Conservation (phyloP, 2,888 invertebrate genomes). For the Oeneis ivallda region DNA sequence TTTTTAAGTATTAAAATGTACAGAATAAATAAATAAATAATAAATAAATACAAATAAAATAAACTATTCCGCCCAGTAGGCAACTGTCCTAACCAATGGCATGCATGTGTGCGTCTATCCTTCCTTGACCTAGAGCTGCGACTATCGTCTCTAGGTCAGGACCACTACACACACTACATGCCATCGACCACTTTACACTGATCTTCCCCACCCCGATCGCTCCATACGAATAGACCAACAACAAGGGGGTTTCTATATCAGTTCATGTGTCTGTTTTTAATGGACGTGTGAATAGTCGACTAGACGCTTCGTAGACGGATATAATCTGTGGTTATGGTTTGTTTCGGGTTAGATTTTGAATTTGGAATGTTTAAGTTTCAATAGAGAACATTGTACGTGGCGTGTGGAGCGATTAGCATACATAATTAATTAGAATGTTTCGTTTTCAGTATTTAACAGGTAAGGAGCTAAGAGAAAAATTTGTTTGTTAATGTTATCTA, state of each 20-base stretch:
- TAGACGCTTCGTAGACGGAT: constrained; percentile 74
- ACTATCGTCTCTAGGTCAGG: constrained; percentile 79
- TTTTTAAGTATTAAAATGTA: too few species aligned
- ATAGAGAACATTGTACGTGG: constrained; percentile 14
- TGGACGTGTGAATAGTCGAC: constrained; percentile 60
- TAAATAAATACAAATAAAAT: background rate
- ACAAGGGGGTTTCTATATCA: constrained; percentile 51
- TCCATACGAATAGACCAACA: constrained; percentile 24
- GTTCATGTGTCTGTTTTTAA: constrained; percentile 47
- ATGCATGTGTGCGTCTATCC: constrained; percentile 74
- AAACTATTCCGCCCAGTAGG: constrained; percentile 25
- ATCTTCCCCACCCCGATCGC: constrained; percentile 44
- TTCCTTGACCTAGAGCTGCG: constrained; percentile 79
- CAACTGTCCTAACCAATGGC: constrained; percentile 38
- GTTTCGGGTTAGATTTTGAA: constrained; percentile 45
- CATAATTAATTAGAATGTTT: constrained; percentile 1
- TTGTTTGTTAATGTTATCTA: too few species aligned
- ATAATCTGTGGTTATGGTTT: constrained; percentile 45
- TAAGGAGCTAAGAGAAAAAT: background rate
- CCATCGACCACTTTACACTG: constrained; percentile 51
- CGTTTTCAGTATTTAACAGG: background rate
- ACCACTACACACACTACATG: constrained; percentile 70
- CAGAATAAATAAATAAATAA: too few species aligned
- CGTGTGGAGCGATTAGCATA: background rate
- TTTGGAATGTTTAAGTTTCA: constrained; percentile 51